Conservation (phyloP, 2,113 vertebrate genomes). For the Pimephales promelas region DNA sequence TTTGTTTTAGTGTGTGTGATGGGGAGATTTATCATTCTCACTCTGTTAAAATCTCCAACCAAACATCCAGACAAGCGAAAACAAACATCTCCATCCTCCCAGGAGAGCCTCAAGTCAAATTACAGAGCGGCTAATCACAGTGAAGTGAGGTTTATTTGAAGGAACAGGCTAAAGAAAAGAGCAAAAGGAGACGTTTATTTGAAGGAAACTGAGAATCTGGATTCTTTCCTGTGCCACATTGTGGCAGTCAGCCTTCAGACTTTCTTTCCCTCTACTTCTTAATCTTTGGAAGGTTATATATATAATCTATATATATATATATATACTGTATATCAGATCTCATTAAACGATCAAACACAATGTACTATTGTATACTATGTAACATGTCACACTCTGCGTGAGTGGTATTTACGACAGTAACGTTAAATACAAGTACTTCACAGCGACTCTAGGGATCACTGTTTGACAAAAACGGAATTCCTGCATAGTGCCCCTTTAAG, state of each 20-base stretch:
- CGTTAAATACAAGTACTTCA: no score
- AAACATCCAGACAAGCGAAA: conserved; percentile 53
- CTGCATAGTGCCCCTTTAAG: no score
- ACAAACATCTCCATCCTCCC: conserved; percentile 60
- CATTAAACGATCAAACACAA: no score
- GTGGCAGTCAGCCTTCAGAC: neutral
- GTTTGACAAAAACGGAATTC: no score
- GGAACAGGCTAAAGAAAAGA: conserved; percentile 20
- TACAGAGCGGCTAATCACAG: conserved; percentile 58
- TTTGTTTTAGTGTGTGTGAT: conserved; percentile 44
- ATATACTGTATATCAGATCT: no score
- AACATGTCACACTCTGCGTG: no score
- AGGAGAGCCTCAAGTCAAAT: conserved; percentile 51
- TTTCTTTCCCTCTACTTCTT: neutral
- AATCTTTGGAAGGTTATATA: neutral
- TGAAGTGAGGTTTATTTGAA: conserved; percentile 43
- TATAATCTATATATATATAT: no score
- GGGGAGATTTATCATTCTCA: conserved; percentile 48
- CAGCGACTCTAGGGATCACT: no score
- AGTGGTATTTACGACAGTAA: no score
- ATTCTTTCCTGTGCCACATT: neutral
- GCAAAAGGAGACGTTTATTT: conserved; percentile 43
- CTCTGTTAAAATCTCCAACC: conserved; percentile 42
- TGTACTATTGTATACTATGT: no score
- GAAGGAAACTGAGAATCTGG: conserved; percentile 29